A percentile compares a stretch with the other conserved stretches of the same genome.
phyloP scores from a whole-genome alignment of 2,113 vertebrate genomes.

The Trogon surrucura region DNA sequence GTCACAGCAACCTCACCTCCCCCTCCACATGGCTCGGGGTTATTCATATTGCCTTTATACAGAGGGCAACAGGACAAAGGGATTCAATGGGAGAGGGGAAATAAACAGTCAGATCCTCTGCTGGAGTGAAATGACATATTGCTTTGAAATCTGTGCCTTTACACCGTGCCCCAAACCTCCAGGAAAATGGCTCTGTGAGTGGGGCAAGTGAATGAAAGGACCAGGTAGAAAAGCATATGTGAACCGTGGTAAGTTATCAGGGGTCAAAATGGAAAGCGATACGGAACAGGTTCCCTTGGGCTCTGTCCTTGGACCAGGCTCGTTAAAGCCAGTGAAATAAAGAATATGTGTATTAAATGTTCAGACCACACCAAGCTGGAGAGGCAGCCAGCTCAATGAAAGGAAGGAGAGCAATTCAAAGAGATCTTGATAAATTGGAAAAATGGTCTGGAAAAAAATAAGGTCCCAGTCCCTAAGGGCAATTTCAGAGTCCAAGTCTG shows the following conservation, averaged over 20 bases:
- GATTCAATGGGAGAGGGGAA: slow-evolving; percentile 41
- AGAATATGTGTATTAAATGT: background rate
- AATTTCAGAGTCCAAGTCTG: background rate
- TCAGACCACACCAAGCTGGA: background rate
- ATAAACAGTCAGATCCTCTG: slow-evolving; percentile 16
- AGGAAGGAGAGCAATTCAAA: background rate
- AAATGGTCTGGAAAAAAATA: background rate
- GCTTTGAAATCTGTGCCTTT: slow-evolving; percentile 56
- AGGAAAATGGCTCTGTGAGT: background rate
- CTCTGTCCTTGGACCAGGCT: background rate
- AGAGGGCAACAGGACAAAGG: slow-evolving; percentile 33
- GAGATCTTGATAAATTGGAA: background rate
- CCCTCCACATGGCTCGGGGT: background rate
- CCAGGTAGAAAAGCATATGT: background rate
- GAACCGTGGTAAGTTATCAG: background rate
- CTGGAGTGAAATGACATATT: slow-evolving; percentile 5
- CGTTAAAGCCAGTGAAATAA: background rate
- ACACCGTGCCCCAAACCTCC: background rate
- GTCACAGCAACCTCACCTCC: slow-evolving; percentile 44
- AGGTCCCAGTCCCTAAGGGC: background rate
- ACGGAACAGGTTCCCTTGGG: background rate
- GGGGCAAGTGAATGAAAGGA: slow-evolving; percentile 26
- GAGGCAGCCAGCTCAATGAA: background rate
- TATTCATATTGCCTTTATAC: slow-evolving; percentile 29
- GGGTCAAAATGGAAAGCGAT: slow-evolving; percentile 10